These are phyloP conservation scores for Spheniscus humboldti DNA, from an alignment of 2,797 vertebrate genomes.

Conservation along the genomic window DNA sequence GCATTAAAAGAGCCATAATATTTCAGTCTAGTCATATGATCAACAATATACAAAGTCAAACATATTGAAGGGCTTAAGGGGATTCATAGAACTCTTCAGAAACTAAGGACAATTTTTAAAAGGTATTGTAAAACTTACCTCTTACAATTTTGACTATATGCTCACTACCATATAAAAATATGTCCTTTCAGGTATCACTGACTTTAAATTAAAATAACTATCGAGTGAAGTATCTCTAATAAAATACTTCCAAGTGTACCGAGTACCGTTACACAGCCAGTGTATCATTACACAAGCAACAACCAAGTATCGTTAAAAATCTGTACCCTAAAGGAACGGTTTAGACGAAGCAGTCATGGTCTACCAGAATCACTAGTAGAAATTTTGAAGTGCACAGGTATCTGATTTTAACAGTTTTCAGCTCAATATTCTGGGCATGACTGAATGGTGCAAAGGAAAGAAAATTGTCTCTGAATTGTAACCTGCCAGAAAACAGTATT, in stretches of 20 bases:
- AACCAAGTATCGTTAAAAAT: background rate
- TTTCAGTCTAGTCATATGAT: background rate
- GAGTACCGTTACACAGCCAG: accelerated
- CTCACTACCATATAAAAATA: background rate
- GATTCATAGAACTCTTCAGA: background rate
- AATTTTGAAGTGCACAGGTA: background rate
- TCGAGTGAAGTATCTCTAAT: background rate
- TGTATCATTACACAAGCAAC: background rate
- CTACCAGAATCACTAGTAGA: background rate
- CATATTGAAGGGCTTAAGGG: background rate
- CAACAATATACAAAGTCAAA: background rate
- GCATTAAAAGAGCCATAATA: background rate
- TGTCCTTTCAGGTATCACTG: background rate
- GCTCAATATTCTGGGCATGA: background rate
- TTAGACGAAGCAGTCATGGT: background rate
- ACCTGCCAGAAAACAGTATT: background rate
- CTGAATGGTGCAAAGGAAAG: background rate
- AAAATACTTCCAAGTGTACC: background rate
- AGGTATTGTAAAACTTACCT: background rate
- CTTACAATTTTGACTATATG: background rate
- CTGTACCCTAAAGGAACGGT: background rate
- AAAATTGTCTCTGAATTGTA: background rate
- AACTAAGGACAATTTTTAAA: background rate
- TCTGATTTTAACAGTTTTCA: background rate
- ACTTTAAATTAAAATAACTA: background rate